Base-by-base conservation (phyloP, 1,140 invertebrate species). In the Ganaspis sp. region DNA sequence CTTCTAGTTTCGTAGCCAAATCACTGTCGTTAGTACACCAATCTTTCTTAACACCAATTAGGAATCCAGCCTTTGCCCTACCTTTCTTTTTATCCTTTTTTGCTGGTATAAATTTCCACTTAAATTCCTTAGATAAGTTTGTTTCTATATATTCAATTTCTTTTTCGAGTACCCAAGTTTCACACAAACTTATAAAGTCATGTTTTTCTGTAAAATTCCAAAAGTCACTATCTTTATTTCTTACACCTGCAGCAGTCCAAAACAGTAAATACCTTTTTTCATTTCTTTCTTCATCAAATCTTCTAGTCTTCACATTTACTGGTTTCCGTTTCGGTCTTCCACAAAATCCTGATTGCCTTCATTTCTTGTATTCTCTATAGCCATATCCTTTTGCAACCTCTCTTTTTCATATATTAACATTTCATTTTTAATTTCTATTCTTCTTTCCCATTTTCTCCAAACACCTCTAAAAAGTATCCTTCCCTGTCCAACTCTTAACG, bases 391-490 rank as follows among this genome's bases (percentile, higher is more conserved):
- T 2, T 34, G 29, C 29, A 34, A 34, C 12, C 40, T 42, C 40
- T 38, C 37, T 38, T 9, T 38, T 42, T 42, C 40, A 9, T 42
- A 42, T 42, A 5, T 9, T 15, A 2, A 1, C 40, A 42, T 42
- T 42, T 42, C 40, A 4, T 42, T 42, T 42, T 42, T 9, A 9
- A 42, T 42, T 42, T 42, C 40, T 15, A 9, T 4, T 15, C 8
- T 42, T 42, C 8, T 42, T 42, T 42, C 40, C 40, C 40, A 37
- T 75, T 40, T 4, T 78, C 79, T 72, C 76, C 76, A 78, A 11
- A 29, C 72, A 0, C 53, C 53, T 19, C 74, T 34, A 8, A 72
- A 9, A 0, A 11, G 9, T 8, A 74, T 26, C 54, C 70, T 71
- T 0, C 77, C 73, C 4, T 26, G 69, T 15, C 72, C 72, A 4